phyloP scores from a whole-genome alignment of 92 coral and sea anemone species.

The Siderastrea siderea region DNA sequence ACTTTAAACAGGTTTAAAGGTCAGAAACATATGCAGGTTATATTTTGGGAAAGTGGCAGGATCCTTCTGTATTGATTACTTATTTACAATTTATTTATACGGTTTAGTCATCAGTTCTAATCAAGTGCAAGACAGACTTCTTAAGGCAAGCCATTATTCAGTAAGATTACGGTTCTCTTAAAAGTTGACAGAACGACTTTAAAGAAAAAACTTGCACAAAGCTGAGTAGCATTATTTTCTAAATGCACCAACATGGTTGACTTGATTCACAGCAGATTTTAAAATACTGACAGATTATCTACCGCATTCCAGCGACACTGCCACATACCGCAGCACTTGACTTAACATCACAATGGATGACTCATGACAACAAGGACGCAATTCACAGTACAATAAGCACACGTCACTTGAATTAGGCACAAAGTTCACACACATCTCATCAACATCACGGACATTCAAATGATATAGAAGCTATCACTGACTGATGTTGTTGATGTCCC shows the following conservation, averaged over 20 bases:
- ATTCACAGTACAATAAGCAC: conserved; percentile 12
- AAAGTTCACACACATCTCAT: conserved; percentile 42
- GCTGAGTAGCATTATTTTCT: not conserved
- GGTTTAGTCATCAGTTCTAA: not conserved
- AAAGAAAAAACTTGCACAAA: conserved; percentile 27
- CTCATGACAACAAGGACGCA: conserved; percentile 37
- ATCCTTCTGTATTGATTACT: not conserved
- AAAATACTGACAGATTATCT: not conserved
- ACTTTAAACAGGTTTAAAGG: too few species aligned
- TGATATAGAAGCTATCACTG: conserved; percentile 17
- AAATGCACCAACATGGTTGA: conserved; percentile 30
- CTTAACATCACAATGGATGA: conserved; percentile 21
- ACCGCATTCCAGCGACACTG: conserved; percentile 41
- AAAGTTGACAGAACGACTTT: not conserved
- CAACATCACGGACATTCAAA: conserved; percentile 17
- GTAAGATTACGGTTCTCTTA: not conserved
- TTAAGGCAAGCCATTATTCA: not conserved
- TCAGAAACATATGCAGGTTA: not conserved
- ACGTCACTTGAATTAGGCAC: conserved; percentile 34
- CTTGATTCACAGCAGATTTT: conserved; percentile 33
- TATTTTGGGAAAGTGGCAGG: not conserved
- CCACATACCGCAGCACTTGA: conserved; percentile 34
- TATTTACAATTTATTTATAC: not conserved
- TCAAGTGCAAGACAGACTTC: not conserved
- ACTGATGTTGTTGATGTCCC: conserved; percentile 19